Evolutionary conservation across 2,888 invertebrate species (phyloP).

Genomic region (Asteroscopus sphinx): DNA sequence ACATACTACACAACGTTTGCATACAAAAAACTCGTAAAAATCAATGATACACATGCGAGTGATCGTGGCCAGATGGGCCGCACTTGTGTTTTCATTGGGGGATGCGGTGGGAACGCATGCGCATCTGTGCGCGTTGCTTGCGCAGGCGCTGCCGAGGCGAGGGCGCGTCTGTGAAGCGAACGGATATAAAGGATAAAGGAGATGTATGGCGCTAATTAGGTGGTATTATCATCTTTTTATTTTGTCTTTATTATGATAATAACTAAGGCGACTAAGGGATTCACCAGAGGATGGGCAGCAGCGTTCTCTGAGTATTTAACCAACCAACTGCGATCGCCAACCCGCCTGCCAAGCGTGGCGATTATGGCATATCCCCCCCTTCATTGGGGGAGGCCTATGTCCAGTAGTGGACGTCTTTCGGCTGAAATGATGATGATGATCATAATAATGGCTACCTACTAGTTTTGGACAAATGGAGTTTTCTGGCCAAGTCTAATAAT

Average conservation of each 20-base stretch:
- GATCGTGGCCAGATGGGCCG: constrained; percentile 77
- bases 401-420: no score
- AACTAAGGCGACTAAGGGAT: no score
- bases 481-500: no score
- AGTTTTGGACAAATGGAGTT: no score
- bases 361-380: no score
- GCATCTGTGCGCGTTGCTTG: constrained; percentile 43
- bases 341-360: no score
- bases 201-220: constrained; percentile 32
- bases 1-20: constrained; percentile 21
- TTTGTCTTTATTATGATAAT: not conserved
- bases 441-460: no score
- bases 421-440: no score
- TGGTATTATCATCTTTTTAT: constrained; percentile 22
- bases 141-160: constrained; percentile 42
- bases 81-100: constrained; percentile 78
- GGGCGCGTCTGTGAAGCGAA: constrained; percentile 28
- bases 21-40: constrained; percentile 53
- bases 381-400: no score
- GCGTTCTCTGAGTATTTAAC: no score
- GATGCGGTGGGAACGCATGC: constrained; percentile 76
- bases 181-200: constrained; percentile 50
- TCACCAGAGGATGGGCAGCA: no score
- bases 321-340: no score
- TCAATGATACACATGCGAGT: constrained; percentile 69